Conservation (phyloP, 1,140 invertebrate species). For the Myzus persicae region DNA sequence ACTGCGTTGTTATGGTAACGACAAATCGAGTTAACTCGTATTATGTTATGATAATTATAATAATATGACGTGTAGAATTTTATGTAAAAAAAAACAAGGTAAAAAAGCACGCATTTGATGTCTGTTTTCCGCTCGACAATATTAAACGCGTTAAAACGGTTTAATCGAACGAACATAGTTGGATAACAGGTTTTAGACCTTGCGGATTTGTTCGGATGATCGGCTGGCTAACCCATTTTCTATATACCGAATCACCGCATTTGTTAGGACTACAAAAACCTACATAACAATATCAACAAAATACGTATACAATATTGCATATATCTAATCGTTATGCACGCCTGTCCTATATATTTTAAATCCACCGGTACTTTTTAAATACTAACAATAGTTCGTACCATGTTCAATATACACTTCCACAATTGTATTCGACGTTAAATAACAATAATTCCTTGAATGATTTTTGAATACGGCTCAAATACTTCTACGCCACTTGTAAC, state of each 20-base stretch:
- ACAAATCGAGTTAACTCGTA: background rate
- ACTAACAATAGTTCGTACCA: background rate
- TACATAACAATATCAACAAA: conserved; percentile 11
- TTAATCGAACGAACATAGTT: background rate
- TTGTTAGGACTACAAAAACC: background rate
- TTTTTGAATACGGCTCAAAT: background rate
- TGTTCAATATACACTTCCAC: background rate
- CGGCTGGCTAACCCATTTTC: conserved; percentile 19
- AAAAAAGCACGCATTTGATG: background rate
- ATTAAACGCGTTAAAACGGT: background rate
- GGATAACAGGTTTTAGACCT: background rate
- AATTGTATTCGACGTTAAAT: background rate
- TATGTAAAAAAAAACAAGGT: background rate
- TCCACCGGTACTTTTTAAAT: background rate
- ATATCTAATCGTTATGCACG: background rate
- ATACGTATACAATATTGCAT: background rate
- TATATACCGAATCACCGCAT: background rate
- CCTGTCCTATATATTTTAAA: conserved; percentile 17
- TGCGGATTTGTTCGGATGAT: conserved; percentile 19
- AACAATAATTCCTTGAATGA: background rate
- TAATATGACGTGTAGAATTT: background rate
- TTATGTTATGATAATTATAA: background rate
- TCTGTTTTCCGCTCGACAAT: background rate
- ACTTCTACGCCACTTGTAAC: background rate
- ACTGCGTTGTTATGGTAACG: background rate